Conservation (phyloP, 2,113 vertebrate species). For the Cololabis saira region DNA sequence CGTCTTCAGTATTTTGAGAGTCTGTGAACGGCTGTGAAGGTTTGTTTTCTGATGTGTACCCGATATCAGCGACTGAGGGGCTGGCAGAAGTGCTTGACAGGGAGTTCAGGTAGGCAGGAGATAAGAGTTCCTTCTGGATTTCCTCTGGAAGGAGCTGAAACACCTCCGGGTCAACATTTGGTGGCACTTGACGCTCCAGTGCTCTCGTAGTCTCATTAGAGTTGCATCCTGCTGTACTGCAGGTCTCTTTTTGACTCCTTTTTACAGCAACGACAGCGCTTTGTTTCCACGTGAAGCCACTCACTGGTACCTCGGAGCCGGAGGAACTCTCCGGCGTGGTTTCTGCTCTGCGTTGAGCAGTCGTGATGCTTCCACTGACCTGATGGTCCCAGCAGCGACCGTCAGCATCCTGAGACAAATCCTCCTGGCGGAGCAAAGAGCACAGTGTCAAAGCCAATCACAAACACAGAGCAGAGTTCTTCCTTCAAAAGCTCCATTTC, state of each 20-base stretch:
- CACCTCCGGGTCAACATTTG: slow-evolving; percentile 83
- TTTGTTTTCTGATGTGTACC: background rate
- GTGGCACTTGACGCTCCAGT: slow-evolving; percentile 57
- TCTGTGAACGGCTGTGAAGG: background rate
- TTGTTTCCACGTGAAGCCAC: slow-evolving; percentile 12
- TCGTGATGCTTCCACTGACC: background rate
- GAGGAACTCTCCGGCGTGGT: slow-evolving; percentile 9
- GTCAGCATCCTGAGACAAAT: background rate
- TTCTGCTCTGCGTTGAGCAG: slow-evolving; percentile 13
- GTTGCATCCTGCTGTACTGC: slow-evolving; percentile 2
- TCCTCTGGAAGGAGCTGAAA: slow-evolving; percentile 86
- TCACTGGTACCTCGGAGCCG: slow-evolving; percentile 11
- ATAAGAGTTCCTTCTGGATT: slow-evolving; percentile 86
- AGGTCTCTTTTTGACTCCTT: background rate
- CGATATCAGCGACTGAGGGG: background rate
- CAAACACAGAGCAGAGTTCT: background rate
- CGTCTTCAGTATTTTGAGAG: slow-evolving; percentile 1
- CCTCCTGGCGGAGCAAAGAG: slow-evolving; percentile 35
- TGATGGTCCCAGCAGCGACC: slow-evolving; percentile 17
- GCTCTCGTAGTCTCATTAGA: background rate
- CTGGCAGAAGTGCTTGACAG: background rate
- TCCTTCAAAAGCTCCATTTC: background rate
- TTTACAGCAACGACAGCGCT: slow-evolving; percentile 22
- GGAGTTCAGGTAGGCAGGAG: slow-evolving; percentile 45
- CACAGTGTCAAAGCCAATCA: background rate